Evolutionary conservation across 1,140 invertebrate genomes (phyloP).

Genomic region (Drosophila tsacasi): DNA sequence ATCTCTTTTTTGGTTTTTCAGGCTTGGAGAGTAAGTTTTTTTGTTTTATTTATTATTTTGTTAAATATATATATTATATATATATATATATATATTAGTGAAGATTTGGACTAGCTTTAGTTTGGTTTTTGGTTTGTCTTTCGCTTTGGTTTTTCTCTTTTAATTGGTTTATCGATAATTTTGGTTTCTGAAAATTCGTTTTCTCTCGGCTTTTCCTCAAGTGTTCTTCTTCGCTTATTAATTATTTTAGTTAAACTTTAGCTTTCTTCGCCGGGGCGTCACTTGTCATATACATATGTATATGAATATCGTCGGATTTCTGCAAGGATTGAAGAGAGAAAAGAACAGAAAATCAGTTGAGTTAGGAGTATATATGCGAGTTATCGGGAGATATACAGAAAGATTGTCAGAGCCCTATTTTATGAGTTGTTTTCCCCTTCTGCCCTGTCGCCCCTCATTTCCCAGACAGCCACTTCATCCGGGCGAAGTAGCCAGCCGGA

Average conservation of each 20-base stretch:
- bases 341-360: constrained; percentile 8
- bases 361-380: neutral
- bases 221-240: constrained; percentile 14
- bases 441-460: neutral
- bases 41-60: constrained; percentile 38
- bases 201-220: constrained; percentile 30
- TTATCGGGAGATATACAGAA: neutral
- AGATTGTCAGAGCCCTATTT: neutral
- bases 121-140: constrained; percentile 50
- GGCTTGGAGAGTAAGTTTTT: constrained; percentile 54
- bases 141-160: constrained; percentile 50
- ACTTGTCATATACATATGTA: constrained; percentile 38
- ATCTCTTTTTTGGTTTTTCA: constrained; percentile 43
- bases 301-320: constrained; percentile 51
- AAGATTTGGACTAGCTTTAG: constrained; percentile 77
- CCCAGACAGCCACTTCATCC: constrained; percentile 40
- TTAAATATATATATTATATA: constrained; percentile 56
- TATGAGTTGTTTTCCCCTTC: neutral
- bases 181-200: constrained; percentile 58
- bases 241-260: constrained; percentile 34
- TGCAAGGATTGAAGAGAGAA: constrained; percentile 19
- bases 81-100: constrained; percentile 55
- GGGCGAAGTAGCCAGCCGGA: constrained; percentile 39
- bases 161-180: constrained; percentile 57
- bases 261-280: constrained; percentile 39